phyloP scores from a whole-genome alignment of 30 jellyfish, hydroid and myxozoan genomes.

The Chrysaora quinquecirrha region DNA sequence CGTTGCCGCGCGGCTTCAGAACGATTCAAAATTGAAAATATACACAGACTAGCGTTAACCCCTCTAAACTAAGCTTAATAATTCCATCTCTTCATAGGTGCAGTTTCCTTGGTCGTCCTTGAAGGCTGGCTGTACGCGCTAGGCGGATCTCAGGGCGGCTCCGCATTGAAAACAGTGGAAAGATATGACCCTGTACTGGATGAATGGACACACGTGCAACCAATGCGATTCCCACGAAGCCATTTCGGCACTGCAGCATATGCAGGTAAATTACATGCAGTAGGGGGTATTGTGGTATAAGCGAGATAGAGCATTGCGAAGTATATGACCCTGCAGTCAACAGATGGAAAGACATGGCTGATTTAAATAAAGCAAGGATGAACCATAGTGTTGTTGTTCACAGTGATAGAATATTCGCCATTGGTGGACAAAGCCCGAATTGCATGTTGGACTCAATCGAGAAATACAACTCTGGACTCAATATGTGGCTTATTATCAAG shows the following conservation, averaged over 20 bases:
- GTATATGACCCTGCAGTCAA: conserved; percentile 70
- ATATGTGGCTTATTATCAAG: conserved; percentile 93
- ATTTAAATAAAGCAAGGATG: conserved; percentile 88
- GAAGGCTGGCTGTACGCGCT: conserved; percentile 97
- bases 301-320: conserved; percentile 95
- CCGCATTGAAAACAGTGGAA: conserved; percentile 81
- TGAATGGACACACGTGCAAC: conserved; percentile 76
- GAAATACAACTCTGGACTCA: conserved; percentile 85
- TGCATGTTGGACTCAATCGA: conserved; percentile 81
- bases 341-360: conserved; percentile 85
- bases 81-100: conserved; percentile 53
- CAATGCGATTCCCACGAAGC: conserved; percentile 90
- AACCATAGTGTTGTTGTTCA: conserved; percentile 82
- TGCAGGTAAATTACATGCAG: conserved; percentile 72
- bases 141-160: conserved; percentile 92
- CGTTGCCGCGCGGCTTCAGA: no score
- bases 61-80: no score
- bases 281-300: conserved; percentile 93
- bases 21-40: no score
- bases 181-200: conserved; percentile 84
- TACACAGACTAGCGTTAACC: no score
- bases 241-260: conserved; percentile 83
- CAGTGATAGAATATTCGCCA: conserved; percentile 82
- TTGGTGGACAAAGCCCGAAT: conserved; percentile 86
- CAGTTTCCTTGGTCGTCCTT: conserved; percentile 73